Conservation (phyloP, 2,797 vertebrate genomes). For the Phoebastria nigripes region DNA sequence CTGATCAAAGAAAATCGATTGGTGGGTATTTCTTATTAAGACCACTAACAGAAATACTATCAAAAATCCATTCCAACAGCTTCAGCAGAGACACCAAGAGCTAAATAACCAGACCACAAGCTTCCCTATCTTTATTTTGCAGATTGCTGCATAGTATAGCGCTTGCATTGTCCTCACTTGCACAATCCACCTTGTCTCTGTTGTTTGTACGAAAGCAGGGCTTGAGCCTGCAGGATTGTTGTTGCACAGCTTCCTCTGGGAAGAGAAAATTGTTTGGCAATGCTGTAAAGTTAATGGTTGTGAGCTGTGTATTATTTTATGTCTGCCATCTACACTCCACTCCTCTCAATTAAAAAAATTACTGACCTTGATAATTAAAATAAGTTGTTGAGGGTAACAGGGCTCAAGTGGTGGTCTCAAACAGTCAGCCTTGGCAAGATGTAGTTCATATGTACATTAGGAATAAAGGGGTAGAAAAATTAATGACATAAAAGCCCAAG, state of each 20-base stretch:
- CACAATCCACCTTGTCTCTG: background rate
- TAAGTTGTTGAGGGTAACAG: background rate
- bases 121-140: background rate
- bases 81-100: background rate
- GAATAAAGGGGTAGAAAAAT: background rate
- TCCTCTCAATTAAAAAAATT: background rate
- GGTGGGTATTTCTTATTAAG: background rate
- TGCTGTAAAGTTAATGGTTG: background rate
- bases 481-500: background rate
- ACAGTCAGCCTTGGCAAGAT: background rate
- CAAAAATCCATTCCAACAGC: background rate
- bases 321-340: background rate
- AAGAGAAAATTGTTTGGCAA: background rate
- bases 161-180: background rate
- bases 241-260: background rate
- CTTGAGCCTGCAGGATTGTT: background rate
- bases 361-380: background rate
- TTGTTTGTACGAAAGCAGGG: fast-evolving
- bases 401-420: background rate
- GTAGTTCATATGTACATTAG: background rate
- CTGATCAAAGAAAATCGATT: background rate
- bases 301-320: background rate
- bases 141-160: background rate
- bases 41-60: background rate
- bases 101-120: background rate